These are phyloP conservation scores for Oreochromis aureus DNA, from an alignment of 2,113 vertebrate species.

Conservation along the genomic window DNA sequence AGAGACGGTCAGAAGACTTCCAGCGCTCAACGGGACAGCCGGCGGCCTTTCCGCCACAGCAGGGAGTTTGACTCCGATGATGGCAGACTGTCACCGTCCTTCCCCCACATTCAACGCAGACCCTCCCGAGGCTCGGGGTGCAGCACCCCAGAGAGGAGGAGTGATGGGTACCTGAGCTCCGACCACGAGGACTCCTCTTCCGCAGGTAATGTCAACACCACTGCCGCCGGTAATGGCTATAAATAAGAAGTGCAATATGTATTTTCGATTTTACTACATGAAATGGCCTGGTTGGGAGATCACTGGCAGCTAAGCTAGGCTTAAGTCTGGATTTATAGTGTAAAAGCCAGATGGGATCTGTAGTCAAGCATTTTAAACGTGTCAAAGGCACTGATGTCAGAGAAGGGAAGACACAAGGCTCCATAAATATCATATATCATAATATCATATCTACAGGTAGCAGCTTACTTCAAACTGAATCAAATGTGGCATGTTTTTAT, in stretches of 20 bases:
- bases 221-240: not conserved
- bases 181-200: conserved; percentile 86
- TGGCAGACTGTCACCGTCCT: conserved; percentile 62
- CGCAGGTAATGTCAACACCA: conserved; percentile 66
- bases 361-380: not conserved
- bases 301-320: not conserved
- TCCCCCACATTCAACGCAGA: conserved; percentile 17
- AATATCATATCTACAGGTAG: not conserved
- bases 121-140: conserved; percentile 59
- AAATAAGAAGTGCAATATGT: not conserved
- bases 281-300: not conserved
- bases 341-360: not conserved
- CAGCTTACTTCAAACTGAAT: not conserved
- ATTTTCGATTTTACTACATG: not conserved
- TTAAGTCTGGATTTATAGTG: not conserved
- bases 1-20: conserved; percentile 14
- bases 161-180: conserved; percentile 81
- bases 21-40: conserved; percentile 1
- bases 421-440: too few relatives aligned
- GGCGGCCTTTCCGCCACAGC: conserved; percentile 58
- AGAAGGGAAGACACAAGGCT: not conserved
- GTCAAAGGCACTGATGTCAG: not conserved
- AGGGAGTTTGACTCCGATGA: conserved; percentile 77
- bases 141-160: conserved; percentile 82
- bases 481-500: not conserved